phyloP scores from a whole-genome alignment of 2,797 vertebrate genomes.

The Phataginus tricuspis region DNA sequence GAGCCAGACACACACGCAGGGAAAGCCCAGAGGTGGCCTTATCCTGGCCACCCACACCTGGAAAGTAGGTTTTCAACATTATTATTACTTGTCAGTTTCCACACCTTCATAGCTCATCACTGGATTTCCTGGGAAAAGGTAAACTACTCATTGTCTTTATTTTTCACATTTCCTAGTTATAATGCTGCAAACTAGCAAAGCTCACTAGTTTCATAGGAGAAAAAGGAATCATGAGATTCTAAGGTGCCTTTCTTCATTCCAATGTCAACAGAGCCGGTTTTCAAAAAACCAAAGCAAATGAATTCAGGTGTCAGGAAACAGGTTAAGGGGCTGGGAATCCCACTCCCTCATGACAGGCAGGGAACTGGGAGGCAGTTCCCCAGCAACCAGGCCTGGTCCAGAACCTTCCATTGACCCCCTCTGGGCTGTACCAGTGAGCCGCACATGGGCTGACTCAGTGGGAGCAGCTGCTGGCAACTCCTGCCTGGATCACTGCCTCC shows the following conservation, averaged over 20 bases:
- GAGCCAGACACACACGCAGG: background rate
- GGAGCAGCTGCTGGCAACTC: too few species aligned
- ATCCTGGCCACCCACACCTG: background rate
- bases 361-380: too few species aligned
- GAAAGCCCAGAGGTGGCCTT: too few species aligned
- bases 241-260: background rate
- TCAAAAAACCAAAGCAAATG: background rate
- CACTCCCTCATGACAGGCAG: background rate
- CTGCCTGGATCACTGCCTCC: too few species aligned
- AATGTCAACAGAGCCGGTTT: background rate
- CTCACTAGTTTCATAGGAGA: background rate
- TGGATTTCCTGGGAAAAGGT: background rate
- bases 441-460: too few species aligned
- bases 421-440: too few species aligned
- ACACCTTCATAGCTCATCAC: background rate
- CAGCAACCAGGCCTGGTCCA: background rate
- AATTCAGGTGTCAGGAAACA: background rate
- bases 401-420: too few species aligned
- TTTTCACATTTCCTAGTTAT: background rate
- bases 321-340: background rate
- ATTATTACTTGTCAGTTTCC: background rate
- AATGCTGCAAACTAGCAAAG: background rate
- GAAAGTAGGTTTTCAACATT: background rate
- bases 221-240: background rate
- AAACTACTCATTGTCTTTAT: too few species aligned